A percentile compares a stretch with the other conserved stretches of the same genome.
phyloP scores from a whole-genome alignment of 1,140 invertebrate genomes.

The Saccostrea cuccullata region DNA sequence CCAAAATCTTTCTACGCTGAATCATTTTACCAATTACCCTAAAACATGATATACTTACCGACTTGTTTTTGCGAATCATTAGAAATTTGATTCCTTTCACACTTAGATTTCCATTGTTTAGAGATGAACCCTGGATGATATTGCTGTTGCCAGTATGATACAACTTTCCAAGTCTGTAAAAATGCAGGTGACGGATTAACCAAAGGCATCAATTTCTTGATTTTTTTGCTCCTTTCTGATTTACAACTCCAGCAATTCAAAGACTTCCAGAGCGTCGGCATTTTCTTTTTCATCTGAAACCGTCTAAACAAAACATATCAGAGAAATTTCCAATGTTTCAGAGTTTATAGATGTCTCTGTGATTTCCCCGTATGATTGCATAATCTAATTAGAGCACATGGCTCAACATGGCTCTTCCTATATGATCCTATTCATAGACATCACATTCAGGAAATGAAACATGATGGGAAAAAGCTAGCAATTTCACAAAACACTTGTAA shows the following conservation, averaged over 20 bases:
- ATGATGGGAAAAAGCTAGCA: neutral
- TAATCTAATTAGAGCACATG: constrained; percentile 36
- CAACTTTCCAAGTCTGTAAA: constrained; percentile 29
- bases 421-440: constrained; percentile 29
- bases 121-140: constrained; percentile 15
- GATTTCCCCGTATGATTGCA: constrained; percentile 28
- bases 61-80: constrained; percentile 14
- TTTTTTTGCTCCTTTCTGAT: constrained; percentile 16
- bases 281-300: constrained; percentile 10
- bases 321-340: constrained; percentile 8
- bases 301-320: neutral
- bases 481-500: constrained; percentile 36
- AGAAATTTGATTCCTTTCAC: neutral
- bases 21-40: neutral
- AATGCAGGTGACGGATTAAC: constrained; percentile 2
- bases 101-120: neutral
- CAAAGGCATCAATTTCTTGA: constrained; percentile 12
- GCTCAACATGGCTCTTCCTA: constrained; percentile 3
- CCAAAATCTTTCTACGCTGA: neutral
- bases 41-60: constrained; percentile 9
- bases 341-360: neutral
- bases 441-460: constrained; percentile 31
- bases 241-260: constrained; percentile 33
- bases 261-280: constrained; percentile 22
- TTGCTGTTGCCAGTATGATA: constrained; percentile 16